Evolutionary conservation across 2,888 invertebrate genomes (phyloP).

Genomic region (Schizaphis graminum): DNA sequence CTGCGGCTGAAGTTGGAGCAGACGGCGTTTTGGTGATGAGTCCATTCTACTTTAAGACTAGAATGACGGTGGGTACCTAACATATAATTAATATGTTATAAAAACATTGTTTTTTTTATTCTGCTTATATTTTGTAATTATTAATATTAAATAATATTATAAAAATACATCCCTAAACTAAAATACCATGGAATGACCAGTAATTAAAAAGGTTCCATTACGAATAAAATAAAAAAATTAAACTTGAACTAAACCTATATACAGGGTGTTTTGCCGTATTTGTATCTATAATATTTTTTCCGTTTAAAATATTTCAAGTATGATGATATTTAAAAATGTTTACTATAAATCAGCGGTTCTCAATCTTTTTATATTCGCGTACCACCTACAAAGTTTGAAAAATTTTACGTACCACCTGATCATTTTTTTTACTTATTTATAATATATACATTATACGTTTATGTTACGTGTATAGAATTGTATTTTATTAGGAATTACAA

Average conservation of each 20-base stretch:
- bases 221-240: neutral
- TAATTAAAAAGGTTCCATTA: neutral
- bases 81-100: neutral
- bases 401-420: no score
- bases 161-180: neutral
- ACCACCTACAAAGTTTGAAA: no score
- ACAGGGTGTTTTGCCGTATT: neutral
- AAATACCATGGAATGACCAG: neutral
- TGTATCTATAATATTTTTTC: neutral
- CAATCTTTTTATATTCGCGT: no score
- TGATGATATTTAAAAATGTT: neutral
- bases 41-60: slow-evolving; percentile 74
- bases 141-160: neutral
- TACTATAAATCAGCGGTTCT: no score
- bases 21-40: slow-evolving; percentile 74
- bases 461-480: no score
- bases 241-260: no score
- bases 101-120: neutral
- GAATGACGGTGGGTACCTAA: slow-evolving; percentile 71
- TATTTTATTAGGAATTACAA: no score
- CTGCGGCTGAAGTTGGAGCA: slow-evolving; percentile 73
- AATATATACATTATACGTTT: no score
- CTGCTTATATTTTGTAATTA: neutral
- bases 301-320: neutral
- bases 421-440: no score